A percentile compares a stretch with the other conserved stretches of the same genome.
These are phyloP conservation scores for Sebastes aleutianus DNA, from an alignment of 2,797 vertebrate genomes.

Conservation along the genomic window DNA sequence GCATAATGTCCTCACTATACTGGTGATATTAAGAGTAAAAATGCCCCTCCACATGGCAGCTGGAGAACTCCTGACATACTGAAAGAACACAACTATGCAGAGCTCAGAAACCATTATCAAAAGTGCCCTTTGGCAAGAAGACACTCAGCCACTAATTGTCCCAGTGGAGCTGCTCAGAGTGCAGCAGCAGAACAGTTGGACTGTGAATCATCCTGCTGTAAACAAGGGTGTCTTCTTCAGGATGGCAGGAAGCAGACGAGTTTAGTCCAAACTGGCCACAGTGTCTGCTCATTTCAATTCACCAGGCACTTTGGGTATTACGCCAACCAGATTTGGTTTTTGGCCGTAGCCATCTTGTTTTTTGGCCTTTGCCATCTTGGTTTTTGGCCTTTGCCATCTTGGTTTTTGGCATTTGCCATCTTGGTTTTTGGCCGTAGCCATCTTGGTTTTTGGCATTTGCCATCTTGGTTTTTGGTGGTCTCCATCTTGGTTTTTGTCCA, in stretches of 20 bases:
- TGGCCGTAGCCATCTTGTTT: no score
- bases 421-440: fast-evolving
- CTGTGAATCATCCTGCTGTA: slow-evolving; percentile 28
- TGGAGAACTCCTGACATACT: no score
- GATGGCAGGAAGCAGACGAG: not conserved
- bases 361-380: no score
- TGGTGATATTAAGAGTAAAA: not conserved
- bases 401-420: fast-evolving
- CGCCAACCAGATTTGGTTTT: not conserved
- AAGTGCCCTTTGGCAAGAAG: slow-evolving; percentile 25
- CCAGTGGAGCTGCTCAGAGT: slow-evolving; percentile 3
- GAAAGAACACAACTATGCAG: not conserved
- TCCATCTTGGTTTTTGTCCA: no score
- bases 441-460: no score
- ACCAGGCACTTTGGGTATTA: not conserved
- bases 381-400: no score
- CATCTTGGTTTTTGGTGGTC: no score
- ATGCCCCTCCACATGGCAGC: not conserved
- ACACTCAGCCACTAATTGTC: slow-evolving; percentile 11
- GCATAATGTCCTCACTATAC: no score
- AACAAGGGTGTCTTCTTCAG: slow-evolving; percentile 15
- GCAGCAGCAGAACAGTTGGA: not conserved
- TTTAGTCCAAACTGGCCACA: not conserved
- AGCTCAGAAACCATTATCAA: slow-evolving; percentile 3
- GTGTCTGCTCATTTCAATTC: not conserved